Conservation (phyloP, 64 coral and sea anemone genomes). For the Dendrophyllia cribrosa region DNA sequence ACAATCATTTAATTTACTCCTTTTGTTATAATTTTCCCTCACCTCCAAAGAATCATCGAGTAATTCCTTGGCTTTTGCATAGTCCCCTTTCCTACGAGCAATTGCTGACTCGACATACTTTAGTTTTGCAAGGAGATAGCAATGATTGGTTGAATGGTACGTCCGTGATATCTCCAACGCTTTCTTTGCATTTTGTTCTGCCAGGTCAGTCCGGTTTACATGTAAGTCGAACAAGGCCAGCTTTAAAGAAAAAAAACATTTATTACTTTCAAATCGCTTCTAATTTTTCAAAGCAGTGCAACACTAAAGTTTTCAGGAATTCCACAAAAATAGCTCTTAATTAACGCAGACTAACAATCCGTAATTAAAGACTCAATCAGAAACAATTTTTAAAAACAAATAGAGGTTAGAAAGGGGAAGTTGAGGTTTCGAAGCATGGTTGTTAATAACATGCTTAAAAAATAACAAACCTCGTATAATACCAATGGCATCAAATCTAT, state of each 20-base stretch:
- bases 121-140: slow-evolving; percentile 7
- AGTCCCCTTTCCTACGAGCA: slow-evolving; percentile 3
- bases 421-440: background rate
- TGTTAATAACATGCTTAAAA: background rate
- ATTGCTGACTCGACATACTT: slow-evolving; percentile 21
- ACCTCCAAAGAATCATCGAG: slow-evolving; percentile 18
- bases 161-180: background rate
- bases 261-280: background rate
- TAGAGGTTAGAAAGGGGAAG: too few species aligned
- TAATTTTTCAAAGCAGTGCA: background rate
- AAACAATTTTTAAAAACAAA: too few species aligned
- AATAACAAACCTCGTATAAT: background rate
- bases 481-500: background rate
- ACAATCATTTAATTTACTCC: too few species aligned
- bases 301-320: too few species aligned
- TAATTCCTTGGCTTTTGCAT: background rate
- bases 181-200: background rate
- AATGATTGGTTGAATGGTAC: background rate
- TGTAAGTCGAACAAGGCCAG: background rate
- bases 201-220: background rate
- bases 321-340: too few species aligned
- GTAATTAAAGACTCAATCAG: too few species aligned
- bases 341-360: too few species aligned
- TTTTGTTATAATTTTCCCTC: background rate
- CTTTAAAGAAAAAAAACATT: background rate